Evolutionary conservation across 1,140 invertebrate genomes (phyloP).

Genomic region (Aphaenogaster rudis): DNA sequence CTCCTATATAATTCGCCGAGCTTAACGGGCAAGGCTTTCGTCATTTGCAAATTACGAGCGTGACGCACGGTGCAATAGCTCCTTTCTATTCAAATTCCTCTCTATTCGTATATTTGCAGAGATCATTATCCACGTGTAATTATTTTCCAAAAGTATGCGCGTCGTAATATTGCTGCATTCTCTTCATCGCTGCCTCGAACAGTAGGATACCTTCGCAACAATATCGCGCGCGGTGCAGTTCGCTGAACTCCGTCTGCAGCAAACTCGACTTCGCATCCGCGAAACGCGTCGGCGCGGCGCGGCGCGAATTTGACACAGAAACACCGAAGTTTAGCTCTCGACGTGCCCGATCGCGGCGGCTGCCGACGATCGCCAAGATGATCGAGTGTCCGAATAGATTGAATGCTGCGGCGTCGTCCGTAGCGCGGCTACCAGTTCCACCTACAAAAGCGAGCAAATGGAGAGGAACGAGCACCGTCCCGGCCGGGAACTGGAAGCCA

Average conservation of each 20-base stretch:
- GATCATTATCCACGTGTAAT: neutral
- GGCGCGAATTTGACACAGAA: slow-evolving; percentile 51
- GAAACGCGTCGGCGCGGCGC: slow-evolving; percentile 26
- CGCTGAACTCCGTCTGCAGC: slow-evolving; percentile 50
- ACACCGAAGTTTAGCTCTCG: slow-evolving; percentile 17
- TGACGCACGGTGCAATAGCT: neutral
- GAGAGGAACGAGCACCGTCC: slow-evolving; percentile 22
- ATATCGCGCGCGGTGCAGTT: slow-evolving; percentile 56
- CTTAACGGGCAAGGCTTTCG: neutral
- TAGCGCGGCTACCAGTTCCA: slow-evolving; percentile 50
- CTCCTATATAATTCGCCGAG: neutral
- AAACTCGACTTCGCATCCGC: slow-evolving; percentile 27
- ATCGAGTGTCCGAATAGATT: slow-evolving; percentile 46
- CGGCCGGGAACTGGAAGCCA: slow-evolving; percentile 53
- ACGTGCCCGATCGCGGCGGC: neutral
- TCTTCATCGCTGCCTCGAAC: neutral
- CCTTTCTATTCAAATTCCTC: neutral
- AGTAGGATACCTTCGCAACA: slow-evolving; percentile 40
- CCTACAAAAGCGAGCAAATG: slow-evolving; percentile 41
- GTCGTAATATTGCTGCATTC: neutral
- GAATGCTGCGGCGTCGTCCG: slow-evolving; percentile 9
- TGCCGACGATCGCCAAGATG: slow-evolving; percentile 13
- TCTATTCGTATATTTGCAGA: neutral
- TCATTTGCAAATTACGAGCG: neutral
- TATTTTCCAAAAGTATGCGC: slow-evolving; percentile 14